These are phyloP conservation scores for Anoncus sp. DNA, from an alignment of 2,888 invertebrate species.

Conservation along the genomic window DNA sequence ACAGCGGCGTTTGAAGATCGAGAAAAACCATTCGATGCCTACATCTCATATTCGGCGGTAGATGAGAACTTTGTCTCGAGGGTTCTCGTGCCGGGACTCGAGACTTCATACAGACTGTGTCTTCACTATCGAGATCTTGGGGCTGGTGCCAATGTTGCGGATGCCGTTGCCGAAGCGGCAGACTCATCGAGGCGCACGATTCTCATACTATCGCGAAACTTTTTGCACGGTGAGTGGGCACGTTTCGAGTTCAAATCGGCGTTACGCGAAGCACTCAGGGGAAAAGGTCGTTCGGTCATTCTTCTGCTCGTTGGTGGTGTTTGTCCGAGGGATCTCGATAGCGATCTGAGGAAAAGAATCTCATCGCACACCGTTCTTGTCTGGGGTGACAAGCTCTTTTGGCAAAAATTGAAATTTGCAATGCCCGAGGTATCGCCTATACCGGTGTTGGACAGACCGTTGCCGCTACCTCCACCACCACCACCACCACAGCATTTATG, in stretches of 20 bases:
- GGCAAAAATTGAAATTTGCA: slow-evolving; percentile 97
- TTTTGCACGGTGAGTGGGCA: slow-evolving; percentile 98
- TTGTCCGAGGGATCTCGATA: slow-evolving; percentile 94
- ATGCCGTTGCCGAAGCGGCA: slow-evolving; percentile 96
- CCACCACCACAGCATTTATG: slow-evolving; percentile 89
- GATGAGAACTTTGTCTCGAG: slow-evolving; percentile 96
- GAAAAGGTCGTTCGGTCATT: slow-evolving; percentile 93
- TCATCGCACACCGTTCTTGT: slow-evolving; percentile 96
- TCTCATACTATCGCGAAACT: slow-evolving; percentile 95
- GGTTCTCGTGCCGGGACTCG: slow-evolving; percentile 94
- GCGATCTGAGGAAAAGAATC: slow-evolving; percentile 94
- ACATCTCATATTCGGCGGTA: slow-evolving; percentile 96
- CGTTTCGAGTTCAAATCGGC: slow-evolving; percentile 98
- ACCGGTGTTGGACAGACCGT: slow-evolving; percentile 79
- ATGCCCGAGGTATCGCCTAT: slow-evolving; percentile 89
- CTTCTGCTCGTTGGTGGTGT: slow-evolving; percentile 96
- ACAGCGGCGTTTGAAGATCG: slow-evolving; percentile 90
- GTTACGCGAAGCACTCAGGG: slow-evolving; percentile 94
- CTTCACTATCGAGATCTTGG: slow-evolving; percentile 96
- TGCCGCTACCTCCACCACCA: slow-evolving; percentile 81
- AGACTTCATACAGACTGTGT: slow-evolving; percentile 94
- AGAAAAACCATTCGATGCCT: slow-evolving; percentile 96
- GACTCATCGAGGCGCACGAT: slow-evolving; percentile 96
- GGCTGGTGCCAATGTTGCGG: slow-evolving; percentile 94
- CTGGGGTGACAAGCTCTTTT: slow-evolving; percentile 97